phyloP scores from a whole-genome alignment of 2,888 invertebrate species.

The Nomada ruficornis region DNA sequence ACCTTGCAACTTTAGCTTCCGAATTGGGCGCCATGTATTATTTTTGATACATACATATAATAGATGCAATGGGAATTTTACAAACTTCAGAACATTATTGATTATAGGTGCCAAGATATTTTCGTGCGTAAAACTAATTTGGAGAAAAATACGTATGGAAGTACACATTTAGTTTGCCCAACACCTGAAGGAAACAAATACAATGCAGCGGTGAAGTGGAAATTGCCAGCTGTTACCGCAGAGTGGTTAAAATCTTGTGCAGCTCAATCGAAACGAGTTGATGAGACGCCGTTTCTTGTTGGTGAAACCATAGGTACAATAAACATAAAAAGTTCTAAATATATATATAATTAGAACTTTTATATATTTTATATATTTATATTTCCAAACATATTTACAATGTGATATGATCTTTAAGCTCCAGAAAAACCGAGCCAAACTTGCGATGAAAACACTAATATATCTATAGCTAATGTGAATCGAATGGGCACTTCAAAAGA shows the following conservation, averaged over 20 bases:
- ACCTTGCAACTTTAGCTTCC: conserved; percentile 89
- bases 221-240: conserved; percentile 91
- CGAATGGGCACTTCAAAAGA: conserved; percentile 59
- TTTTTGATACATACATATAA: conserved; percentile 4
- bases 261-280: conserved; percentile 85
- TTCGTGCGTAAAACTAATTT: conserved; percentile 87
- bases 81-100: neutral
- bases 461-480: conserved; percentile 8
- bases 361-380: neutral
- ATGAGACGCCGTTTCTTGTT: conserved; percentile 87
- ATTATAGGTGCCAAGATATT: conserved; percentile 87
- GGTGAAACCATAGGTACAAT: conserved; percentile 85
- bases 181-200: conserved; percentile 92
- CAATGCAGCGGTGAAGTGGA: conserved; percentile 93
- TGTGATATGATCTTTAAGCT: conserved; percentile 46
- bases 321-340: neutral
- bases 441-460: conserved; percentile 1
- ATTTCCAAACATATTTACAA: conserved; percentile 1
- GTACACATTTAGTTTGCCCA: conserved; percentile 93
- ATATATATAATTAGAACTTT: neutral
- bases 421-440: conserved; percentile 54
- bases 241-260: conserved; percentile 92
- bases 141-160: conserved; percentile 86
- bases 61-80: neutral
- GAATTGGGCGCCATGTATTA: conserved; percentile 83